Percentiles rank a stretch among this genome's conserved stretches.
These are phyloP conservation scores for Helicoverpa armigera DNA, from an alignment of 1,140 invertebrate genomes.

Conservation along the genomic window DNA sequence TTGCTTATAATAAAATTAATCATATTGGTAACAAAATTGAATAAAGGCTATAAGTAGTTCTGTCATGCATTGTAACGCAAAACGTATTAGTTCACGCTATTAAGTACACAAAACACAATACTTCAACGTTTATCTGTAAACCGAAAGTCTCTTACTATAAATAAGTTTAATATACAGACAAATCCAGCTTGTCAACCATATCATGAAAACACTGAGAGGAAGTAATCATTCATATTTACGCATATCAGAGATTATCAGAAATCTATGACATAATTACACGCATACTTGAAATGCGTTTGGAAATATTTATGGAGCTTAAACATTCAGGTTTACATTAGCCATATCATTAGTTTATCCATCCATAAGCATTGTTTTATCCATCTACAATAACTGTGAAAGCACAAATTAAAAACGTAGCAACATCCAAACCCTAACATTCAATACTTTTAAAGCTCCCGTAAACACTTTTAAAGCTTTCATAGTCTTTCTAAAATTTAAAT, in stretches of 20 bases:
- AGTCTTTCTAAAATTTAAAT: slow-evolving; percentile 19
- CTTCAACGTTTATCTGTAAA: not conserved
- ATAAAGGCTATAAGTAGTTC: not conserved
- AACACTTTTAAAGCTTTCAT: slow-evolving; percentile 16
- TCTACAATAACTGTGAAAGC: too few relatives aligned
- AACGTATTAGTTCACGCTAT: slow-evolving; percentile 5
- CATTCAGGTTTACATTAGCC: too few relatives aligned
- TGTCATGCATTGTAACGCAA: slow-evolving; percentile 12
- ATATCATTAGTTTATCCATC: too few relatives aligned
- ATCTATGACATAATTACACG: not conserved
- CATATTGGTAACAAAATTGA: slow-evolving; percentile 12
- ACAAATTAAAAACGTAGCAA: not conserved
- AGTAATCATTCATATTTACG: not conserved
- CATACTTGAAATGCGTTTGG: not conserved
- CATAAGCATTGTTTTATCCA: too few relatives aligned
- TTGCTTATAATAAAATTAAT: not conserved
- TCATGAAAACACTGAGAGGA: not conserved
- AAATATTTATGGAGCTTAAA: too few relatives aligned
- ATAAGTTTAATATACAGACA: not conserved
- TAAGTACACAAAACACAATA: slow-evolving; percentile 22
- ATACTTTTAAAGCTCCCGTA: slow-evolving; percentile 14
- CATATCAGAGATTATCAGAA: not conserved
- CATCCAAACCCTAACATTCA: not conserved
- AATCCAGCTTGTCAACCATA: not conserved
- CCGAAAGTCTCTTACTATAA: too few relatives aligned